Percentiles rank a stretch among this genome's conserved stretches.
Conservation (phyloP, 1,140 invertebrate species). For the Anoplophora glabripennis region DNA sequence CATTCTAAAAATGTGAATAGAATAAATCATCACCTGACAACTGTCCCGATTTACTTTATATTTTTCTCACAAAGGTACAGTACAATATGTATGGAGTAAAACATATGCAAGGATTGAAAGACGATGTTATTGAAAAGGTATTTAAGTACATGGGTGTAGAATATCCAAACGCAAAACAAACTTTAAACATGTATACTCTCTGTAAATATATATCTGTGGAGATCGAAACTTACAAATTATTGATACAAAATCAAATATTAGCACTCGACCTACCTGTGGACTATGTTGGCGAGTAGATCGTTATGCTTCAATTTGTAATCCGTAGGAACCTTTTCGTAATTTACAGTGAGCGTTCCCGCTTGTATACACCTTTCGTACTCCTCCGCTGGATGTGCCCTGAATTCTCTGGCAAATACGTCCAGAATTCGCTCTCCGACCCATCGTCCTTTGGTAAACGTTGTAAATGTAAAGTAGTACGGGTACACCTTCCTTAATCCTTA, state of each 20-base stretch:
- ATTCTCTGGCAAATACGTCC: constrained; percentile 93
- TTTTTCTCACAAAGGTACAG: no score
- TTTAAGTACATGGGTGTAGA: no score
- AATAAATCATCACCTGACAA: no score
- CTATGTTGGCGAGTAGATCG: constrained; percentile 90
- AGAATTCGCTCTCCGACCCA: constrained; percentile 95
- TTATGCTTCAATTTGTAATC: constrained; percentile 93
- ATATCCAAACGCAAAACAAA: no score
- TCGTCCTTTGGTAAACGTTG: constrained; percentile 93
- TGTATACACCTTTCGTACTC: constrained; percentile 89
- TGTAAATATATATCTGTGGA: no score
- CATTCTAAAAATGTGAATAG: no score
- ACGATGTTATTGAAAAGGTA: no score
- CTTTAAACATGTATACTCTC: no score
- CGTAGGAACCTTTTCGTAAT: constrained; percentile 87
- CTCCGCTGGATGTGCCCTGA: constrained; percentile 86
- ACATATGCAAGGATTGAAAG: no score
- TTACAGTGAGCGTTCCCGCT: constrained; percentile 88
- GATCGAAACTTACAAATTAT: no score
- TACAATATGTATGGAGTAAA: no score
- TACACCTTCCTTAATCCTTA: constrained; percentile 95
- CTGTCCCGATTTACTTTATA: no score
- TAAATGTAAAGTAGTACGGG: constrained; percentile 97
- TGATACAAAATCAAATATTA: neutral
- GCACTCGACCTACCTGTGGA: constrained; percentile 75